Percentiles rank a stretch among this genome's conserved stretches.
These are phyloP conservation scores for Poecilia latipinna DNA, from an alignment of 2,113 vertebrate genomes.

Conservation along the genomic window DNA sequence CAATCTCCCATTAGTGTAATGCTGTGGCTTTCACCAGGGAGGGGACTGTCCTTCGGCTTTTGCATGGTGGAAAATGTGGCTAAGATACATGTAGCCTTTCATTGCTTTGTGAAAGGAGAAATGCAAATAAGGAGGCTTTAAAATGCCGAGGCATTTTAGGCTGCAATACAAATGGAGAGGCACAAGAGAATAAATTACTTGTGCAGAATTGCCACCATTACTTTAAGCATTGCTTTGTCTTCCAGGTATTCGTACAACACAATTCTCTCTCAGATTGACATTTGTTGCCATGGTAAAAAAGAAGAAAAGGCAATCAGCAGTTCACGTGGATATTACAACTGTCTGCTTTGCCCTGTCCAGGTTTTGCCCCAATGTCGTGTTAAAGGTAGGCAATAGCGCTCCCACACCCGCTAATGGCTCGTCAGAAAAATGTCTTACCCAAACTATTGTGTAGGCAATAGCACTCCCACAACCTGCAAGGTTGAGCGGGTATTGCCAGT, in stretches of 20 bases:
- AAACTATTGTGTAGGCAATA: no score
- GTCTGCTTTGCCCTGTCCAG: no score
- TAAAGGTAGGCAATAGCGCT: no score
- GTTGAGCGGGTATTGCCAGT: no score
- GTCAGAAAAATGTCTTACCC: no score
- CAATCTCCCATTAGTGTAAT: slow-evolving; percentile 58
- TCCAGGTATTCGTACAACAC: slow-evolving; percentile 5
- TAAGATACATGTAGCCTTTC: slow-evolving; percentile 22
- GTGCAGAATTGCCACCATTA: slow-evolving; percentile 15
- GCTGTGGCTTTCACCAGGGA: slow-evolving; percentile 24
- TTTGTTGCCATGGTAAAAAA: slow-evolving; percentile 11
- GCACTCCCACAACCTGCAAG: no score
- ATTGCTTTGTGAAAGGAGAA: slow-evolving; percentile 26
- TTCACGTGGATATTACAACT: neutral
- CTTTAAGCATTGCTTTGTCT: neutral
- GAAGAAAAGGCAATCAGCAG: neutral
- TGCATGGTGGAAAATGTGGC: slow-evolving; percentile 2
- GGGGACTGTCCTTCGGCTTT: neutral
- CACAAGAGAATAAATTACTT: slow-evolving; percentile 28
- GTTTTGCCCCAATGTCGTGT: no score
- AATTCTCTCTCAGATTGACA: neutral
- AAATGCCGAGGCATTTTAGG: slow-evolving; percentile 26
- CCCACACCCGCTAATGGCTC: no score
- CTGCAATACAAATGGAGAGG: slow-evolving; percentile 25
- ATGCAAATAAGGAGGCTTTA: slow-evolving; percentile 21